phyloP scores from a whole-genome alignment of 2,888 invertebrate species.

The Galeopsomyia nigrocyanea region DNA sequence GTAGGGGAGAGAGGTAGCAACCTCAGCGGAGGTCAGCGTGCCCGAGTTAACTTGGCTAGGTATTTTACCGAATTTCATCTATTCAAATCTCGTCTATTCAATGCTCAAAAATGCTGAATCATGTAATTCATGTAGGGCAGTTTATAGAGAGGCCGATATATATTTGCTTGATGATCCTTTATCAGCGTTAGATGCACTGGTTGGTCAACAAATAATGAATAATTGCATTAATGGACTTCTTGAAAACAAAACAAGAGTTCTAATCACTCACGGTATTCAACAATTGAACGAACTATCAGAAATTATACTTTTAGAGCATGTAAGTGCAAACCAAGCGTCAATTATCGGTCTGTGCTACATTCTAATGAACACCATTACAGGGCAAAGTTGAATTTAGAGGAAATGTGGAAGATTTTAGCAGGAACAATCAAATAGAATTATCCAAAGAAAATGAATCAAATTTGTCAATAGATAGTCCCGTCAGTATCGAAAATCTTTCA shows the following conservation, averaged over 20 bases:
- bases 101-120: background rate
- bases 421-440: too few relatives aligned
- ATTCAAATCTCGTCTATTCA: background rate
- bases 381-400: too few relatives aligned
- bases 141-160: constrained; percentile 80
- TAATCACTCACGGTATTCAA: constrained; percentile 88
- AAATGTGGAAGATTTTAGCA: too few relatives aligned
- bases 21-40: constrained; percentile 85
- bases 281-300: constrained; percentile 77
- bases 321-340: constrained; percentile 60
- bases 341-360: too few relatives aligned
- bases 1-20: constrained; percentile 84
- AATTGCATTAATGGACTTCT: constrained; percentile 79
- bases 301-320: constrained; percentile 77
- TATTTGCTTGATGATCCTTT: constrained; percentile 85
- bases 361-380: too few relatives aligned
- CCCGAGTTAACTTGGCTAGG: constrained; percentile 76
- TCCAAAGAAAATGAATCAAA: too few relatives aligned
- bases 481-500: too few relatives aligned
- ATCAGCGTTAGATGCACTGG: constrained; percentile 83
- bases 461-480: too few relatives aligned
- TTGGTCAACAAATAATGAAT: constrained; percentile 82
- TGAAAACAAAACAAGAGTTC: constrained; percentile 77
- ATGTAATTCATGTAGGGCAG: constrained; percentile 61
- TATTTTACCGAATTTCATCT: constrained; percentile 49